Conservation (phyloP, 2,888 invertebrate genomes). For the Poecilus cupreus region DNA sequence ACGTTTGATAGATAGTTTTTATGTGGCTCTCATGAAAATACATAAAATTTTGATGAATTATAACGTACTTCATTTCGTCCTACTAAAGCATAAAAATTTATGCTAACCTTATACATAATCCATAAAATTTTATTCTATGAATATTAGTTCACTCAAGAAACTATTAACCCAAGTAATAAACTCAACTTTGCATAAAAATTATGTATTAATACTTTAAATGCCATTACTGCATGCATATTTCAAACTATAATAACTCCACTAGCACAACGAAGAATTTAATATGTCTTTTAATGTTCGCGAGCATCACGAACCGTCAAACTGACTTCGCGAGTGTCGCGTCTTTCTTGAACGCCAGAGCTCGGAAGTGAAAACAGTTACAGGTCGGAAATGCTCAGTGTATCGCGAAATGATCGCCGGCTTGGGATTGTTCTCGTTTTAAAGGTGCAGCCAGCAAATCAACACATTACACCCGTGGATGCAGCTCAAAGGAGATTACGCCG, state of each 20-base stretch:
- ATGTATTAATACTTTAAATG: neutral
- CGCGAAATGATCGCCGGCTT: slow-evolving; percentile 11
- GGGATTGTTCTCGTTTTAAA: slow-evolving; percentile 37
- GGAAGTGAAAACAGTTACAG: slow-evolving; percentile 36
- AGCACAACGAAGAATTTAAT: neutral
- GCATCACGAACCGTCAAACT: no score
- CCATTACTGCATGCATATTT: neutral
- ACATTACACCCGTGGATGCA: slow-evolving; percentile 58
- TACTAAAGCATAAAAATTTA: no score
- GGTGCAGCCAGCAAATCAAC: slow-evolving; percentile 52
- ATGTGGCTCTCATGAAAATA: no score
- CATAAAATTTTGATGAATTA: no score
- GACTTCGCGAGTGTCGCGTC: neutral
- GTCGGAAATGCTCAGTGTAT: slow-evolving; percentile 31
- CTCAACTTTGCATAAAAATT: neutral
- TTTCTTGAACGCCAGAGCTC: neutral
- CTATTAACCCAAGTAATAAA: no score
- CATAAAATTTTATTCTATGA: neutral
- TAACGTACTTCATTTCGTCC: no score
- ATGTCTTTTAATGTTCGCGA: neutral
- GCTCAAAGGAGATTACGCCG: slow-evolving; percentile 53
- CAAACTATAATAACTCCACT: neutral
- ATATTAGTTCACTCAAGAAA: neutral
- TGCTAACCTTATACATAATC: no score
- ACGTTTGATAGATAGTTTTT: no score